Conservation (phyloP, 2,113 vertebrate species). For the Eretmodus cyanostictus region DNA sequence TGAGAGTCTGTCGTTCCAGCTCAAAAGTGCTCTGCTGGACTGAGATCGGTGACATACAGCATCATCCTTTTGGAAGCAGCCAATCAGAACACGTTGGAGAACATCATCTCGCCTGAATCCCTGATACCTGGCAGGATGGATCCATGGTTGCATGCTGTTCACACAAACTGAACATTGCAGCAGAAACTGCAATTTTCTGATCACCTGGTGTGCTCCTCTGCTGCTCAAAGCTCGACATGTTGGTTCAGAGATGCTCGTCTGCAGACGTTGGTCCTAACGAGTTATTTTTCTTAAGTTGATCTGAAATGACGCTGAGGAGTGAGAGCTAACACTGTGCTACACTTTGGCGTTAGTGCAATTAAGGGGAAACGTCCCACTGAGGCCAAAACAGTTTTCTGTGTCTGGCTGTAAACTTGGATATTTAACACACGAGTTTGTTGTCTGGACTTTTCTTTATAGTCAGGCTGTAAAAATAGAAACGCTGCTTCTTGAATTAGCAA, state of each 20-base stretch:
- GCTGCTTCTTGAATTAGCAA: background rate
- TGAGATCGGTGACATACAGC: background rate
- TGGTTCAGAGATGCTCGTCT: accelerated
- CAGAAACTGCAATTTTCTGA: background rate
- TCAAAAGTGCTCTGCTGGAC: background rate
- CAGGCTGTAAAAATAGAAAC: background rate
- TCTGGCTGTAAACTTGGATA: background rate
- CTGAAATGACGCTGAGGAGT: background rate
- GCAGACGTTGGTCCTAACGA: accelerated
- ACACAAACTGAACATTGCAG: background rate
- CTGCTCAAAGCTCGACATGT: background rate
- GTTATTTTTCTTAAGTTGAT: background rate
- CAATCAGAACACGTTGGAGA: background rate
- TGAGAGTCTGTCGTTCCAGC: background rate
- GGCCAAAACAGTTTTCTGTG: background rate
- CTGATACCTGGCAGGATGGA: background rate
- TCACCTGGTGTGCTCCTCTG: background rate
- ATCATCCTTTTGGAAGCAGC: background rate
- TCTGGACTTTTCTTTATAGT: background rate
- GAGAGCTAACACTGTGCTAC: accelerated
- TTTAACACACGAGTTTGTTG: background rate
- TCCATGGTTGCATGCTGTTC: background rate
- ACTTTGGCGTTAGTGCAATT: background rate
- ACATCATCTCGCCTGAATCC: background rate
- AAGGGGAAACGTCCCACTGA: background rate